Conservation (phyloP, 2,797 vertebrate species). For the Okamejei kenojei region DNA sequence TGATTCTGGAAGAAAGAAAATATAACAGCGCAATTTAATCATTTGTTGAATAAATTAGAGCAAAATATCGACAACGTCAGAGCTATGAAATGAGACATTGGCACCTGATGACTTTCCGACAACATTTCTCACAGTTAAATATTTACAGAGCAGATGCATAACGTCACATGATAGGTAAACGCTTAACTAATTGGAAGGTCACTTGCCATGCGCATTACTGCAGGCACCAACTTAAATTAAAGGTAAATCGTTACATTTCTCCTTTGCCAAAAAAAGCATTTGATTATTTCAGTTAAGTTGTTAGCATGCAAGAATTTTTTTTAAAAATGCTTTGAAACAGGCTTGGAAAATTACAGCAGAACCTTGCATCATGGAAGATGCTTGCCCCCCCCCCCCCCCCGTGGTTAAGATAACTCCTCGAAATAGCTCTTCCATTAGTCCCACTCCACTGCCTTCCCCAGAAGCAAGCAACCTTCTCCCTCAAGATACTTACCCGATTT, state of each 20-base stretch:
- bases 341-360: not conserved
- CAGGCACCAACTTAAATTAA: not conserved
- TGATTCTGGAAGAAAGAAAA: constrained; percentile 41
- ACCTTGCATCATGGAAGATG: not conserved
- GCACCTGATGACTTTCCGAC: not conserved
- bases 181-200: not conserved
- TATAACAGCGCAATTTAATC: constrained; percentile 18
- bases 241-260: not conserved
- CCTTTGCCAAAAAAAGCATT: not conserved
- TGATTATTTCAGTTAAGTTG: not conserved
- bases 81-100: not conserved
- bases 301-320: not conserved
- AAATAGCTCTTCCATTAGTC: not conserved
- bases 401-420: not conserved
- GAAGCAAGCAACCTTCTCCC: not conserved
- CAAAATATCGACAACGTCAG: not conserved
- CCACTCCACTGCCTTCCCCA: not conserved
- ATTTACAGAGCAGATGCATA: not conserved
- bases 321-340: not conserved
- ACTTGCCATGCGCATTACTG: not conserved
- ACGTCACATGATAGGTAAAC: not conserved
- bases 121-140: not conserved
- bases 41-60: not conserved
- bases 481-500: not conserved
- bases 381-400: not conserved